Conservation (phyloP, 2,797 vertebrate species). For the Otolemur crassicaudatus region DNA sequence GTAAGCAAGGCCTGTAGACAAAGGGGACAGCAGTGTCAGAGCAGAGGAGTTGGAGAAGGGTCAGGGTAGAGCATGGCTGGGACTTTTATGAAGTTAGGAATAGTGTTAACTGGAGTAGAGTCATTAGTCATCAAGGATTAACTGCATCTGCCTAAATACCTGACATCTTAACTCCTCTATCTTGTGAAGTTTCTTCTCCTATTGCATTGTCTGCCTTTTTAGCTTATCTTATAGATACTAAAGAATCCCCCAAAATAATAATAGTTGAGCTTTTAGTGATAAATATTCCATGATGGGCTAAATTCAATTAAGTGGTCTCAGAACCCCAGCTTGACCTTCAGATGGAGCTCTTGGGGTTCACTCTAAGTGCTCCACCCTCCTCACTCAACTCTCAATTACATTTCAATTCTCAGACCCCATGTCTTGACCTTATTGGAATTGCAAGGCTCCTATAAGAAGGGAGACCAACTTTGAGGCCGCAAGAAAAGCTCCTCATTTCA, state of each 20-base stretch:
- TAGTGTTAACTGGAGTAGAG: not conserved
- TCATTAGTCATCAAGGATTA: not conserved
- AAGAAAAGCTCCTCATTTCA: not conserved
- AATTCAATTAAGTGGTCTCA: not conserved
- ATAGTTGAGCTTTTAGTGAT: not conserved
- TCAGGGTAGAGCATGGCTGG: not conserved
- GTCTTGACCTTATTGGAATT: not conserved
- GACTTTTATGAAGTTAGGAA: not conserved
- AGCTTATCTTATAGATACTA: not conserved
- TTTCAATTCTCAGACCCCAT: not conserved
- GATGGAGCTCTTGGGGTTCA: not conserved
- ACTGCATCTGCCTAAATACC: not conserved
- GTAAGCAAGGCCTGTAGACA: not conserved
- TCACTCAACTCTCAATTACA: fast-evolving
- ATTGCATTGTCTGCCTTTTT: not conserved
- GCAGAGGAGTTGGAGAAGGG: fast-evolving
- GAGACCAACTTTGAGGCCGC: not conserved
- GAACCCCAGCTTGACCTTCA: not conserved
- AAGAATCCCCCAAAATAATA: not conserved
- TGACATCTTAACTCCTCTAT: not conserved
- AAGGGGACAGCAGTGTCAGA: not conserved
- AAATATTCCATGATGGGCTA: not conserved
- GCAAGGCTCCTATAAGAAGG: not conserved
- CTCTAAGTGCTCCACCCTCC: not conserved
- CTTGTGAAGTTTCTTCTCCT: not conserved